These are phyloP conservation scores for Eumacrocentrus americanus DNA, from an alignment of 2,888 invertebrate species.

Conservation along the genomic window DNA sequence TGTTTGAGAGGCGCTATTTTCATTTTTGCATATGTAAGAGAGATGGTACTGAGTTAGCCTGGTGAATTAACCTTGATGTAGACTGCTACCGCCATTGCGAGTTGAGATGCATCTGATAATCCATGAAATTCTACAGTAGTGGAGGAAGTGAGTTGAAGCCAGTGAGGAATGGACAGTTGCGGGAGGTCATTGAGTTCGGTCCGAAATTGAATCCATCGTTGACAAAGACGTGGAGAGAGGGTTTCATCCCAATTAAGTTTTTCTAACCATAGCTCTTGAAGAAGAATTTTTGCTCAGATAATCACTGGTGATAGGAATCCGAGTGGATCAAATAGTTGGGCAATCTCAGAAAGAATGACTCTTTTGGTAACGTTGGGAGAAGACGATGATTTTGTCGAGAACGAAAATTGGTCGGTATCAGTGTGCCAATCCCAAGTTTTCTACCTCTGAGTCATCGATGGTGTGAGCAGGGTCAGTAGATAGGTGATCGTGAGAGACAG, in stretches of 20 bases:
- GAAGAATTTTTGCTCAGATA: background rate
- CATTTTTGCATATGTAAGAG: constrained; percentile 21
- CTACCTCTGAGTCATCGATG: too few species aligned
- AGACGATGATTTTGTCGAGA: too few species aligned
- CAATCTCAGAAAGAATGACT: background rate
- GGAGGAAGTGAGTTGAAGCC: background rate
- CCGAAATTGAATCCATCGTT: background rate
- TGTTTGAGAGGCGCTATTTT: constrained; percentile 25
- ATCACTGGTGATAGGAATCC: background rate
- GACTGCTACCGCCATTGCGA: constrained; percentile 27
- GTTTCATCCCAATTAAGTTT: constrained; percentile 10
- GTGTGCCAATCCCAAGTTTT: too few species aligned
- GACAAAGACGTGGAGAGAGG: background rate
- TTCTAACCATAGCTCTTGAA: constrained; percentile 11
- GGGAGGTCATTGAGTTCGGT: background rate
- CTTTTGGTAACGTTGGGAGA: too few species aligned
- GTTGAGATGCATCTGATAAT: constrained; percentile 31
- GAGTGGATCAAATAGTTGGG: constrained; percentile 11
- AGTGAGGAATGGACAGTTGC: background rate
- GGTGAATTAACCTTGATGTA: constrained; percentile 12
- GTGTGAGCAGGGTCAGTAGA: too few species aligned
- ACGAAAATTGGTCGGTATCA: too few species aligned
- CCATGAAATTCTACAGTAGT: constrained; percentile 28
- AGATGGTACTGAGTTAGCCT: too few species aligned
- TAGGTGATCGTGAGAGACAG: too few species aligned